These are phyloP conservation scores for Acyrthosiphon pisum DNA, from an alignment of 1,140 invertebrate genomes.

Conservation along the genomic window DNA sequence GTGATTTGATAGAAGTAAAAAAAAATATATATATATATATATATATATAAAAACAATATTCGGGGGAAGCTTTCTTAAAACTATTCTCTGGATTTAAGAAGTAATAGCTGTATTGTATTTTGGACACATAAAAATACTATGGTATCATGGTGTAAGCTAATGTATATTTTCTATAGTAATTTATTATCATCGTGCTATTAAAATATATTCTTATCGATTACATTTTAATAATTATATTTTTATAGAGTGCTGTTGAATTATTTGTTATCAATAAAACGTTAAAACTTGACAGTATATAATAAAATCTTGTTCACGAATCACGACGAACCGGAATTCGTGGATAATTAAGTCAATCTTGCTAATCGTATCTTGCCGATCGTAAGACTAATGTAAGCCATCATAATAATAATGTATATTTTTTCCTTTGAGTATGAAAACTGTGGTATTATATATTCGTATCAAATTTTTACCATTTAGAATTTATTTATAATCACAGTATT, in stretches of 20 bases:
- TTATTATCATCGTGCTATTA: neutral
- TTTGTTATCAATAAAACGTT: neutral
- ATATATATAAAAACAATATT: neutral
- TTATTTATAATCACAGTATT: neutral
- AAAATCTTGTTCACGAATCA: neutral
- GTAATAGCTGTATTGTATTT: neutral
- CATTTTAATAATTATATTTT: neutral
- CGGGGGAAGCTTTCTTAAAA: neutral
- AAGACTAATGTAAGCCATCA: neutral
- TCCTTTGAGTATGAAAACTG: neutral
- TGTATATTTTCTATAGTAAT: neutral
- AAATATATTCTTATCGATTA: neutral
- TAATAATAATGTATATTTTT: neutral
- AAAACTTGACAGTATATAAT: neutral
- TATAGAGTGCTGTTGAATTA: neutral
- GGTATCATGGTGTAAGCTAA: neutral
- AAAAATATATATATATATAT: neutral
- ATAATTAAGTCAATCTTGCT: neutral
- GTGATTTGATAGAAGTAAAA: conserved; percentile 1
- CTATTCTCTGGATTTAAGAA: neutral
- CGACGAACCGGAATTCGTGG: neutral
- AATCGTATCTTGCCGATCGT: too few relatives aligned
- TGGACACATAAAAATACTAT: neutral
- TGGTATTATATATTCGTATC: neutral
- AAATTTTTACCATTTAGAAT: neutral